phyloP scores from a whole-genome alignment of 2,113 vertebrate genomes.

The Mola mola region DNA sequence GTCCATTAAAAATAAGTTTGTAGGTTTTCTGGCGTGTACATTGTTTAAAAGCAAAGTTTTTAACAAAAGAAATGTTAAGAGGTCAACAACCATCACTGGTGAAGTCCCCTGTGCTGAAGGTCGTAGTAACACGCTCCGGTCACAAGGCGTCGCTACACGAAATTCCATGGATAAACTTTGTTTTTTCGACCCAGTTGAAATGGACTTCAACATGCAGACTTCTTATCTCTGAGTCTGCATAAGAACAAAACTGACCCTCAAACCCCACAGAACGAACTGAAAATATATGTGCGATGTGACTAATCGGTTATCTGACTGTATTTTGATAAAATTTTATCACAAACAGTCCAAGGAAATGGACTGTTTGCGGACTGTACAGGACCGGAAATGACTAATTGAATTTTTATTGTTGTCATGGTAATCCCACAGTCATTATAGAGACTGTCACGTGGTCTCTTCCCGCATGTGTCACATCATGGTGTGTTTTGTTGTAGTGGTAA shows the following conservation, averaged over 20 bases:
- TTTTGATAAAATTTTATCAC: too few species aligned
- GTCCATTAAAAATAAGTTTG: background rate
- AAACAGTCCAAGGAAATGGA: too few species aligned
- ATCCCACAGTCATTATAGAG: too few species aligned
- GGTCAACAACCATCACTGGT: background rate
- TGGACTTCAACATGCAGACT: slow-evolving; percentile 47
- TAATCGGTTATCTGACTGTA: background rate
- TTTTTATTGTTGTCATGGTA: too few species aligned
- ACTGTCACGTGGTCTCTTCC: background rate
- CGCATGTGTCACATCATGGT: background rate
- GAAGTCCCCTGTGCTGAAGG: background rate
- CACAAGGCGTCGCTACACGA: slow-evolving; percentile 51
- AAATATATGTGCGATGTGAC: background rate
- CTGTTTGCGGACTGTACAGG: too few species aligned
- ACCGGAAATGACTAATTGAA: too few species aligned
- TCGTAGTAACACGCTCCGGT: slow-evolving; percentile 21
- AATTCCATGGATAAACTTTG: slow-evolving; percentile 29
- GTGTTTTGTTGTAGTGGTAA: background rate
- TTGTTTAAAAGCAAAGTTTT: background rate
- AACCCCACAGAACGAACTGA: background rate
- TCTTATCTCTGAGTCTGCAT: slow-evolving; percentile 4
- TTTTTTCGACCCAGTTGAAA: slow-evolving; percentile 54
- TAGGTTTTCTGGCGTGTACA: background rate
- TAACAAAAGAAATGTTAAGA: background rate
- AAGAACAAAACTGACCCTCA: background rate